Percentiles rank a stretch among this genome's conserved stretches.
Conservation (phyloP, 2,888 invertebrate species). For the Nomada hirtipes region DNA sequence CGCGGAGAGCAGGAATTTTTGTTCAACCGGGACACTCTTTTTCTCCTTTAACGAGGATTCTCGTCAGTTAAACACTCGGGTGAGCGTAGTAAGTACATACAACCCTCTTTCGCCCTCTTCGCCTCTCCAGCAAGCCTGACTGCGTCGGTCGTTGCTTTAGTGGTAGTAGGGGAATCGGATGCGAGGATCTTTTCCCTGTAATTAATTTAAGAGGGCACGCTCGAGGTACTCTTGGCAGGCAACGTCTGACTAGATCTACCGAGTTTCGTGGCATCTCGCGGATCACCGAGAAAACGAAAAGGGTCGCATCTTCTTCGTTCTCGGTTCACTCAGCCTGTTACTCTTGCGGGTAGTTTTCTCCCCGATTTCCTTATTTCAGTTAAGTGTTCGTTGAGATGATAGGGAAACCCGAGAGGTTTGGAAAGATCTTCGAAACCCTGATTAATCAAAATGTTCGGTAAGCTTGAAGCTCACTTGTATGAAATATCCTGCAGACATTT, state of each 20-base stretch:
- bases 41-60: conserved; percentile 76
- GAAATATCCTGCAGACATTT: no score
- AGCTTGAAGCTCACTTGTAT: no score
- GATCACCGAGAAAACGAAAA: conserved; percentile 67
- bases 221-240: conserved; percentile 70
- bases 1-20: conserved; percentile 73
- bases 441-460: no score
- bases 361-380: background rate
- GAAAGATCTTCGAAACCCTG: background rate
- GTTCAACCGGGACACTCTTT: conserved; percentile 42
- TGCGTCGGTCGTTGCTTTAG: conserved; percentile 38
- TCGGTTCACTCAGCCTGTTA: conserved; percentile 4
- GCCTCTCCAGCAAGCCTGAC: conserved; percentile 58
- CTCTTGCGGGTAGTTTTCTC: background rate
- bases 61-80: conserved; percentile 75
- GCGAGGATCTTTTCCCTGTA: conserved; percentile 82
- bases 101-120: conserved; percentile 56
- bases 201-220: conserved; percentile 83
- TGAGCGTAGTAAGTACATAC: conserved; percentile 58
- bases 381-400: background rate
- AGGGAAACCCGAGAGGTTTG: background rate
- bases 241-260: conserved; percentile 58
- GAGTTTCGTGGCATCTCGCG: conserved; percentile 68
- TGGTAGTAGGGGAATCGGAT: conserved; percentile 71
- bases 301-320: conserved; percentile 49